Conservation (phyloP, 2,888 invertebrate species). For the Hymenopus coronatus region DNA sequence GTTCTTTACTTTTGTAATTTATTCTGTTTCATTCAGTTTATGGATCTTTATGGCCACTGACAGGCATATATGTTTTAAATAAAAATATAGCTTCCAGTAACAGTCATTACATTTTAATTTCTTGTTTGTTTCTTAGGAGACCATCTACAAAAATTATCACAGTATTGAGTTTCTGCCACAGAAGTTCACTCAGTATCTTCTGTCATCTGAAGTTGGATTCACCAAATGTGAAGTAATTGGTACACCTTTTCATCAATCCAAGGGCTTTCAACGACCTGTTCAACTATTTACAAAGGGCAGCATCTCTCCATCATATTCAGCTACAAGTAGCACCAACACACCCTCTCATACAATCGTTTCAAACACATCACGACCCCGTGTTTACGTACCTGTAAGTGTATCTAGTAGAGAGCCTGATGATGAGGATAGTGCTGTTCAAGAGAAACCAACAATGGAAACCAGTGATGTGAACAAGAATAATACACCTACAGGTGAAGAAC, state of each 20-base stretch:
- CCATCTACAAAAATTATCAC: constrained; percentile 81
- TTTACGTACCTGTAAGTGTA: constrained; percentile 19
- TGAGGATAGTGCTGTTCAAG: background rate
- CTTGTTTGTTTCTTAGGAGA: constrained; percentile 61
- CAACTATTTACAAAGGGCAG: constrained; percentile 43
- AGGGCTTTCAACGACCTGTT: constrained; percentile 85
- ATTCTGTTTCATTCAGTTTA: too few species aligned
- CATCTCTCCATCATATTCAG: constrained; percentile 13
- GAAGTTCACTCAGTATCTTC: constrained; percentile 87
- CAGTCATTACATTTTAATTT: background rate
- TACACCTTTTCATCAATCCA: constrained; percentile 75
- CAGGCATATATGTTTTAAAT: too few species aligned
- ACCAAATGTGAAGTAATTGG: constrained; percentile 84
- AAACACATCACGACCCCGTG: constrained; percentile 3
- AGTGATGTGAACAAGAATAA: background rate
- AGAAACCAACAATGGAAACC: background rate
- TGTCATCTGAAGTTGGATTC: constrained; percentile 89
- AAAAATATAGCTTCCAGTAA: background rate
- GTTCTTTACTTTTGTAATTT: too few species aligned
- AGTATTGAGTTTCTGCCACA: constrained; percentile 86
- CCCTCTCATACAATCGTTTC: constrained; percentile 10
- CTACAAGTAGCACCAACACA: constrained; percentile 4
- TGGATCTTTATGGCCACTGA: too few species aligned
- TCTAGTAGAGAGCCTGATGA: constrained; percentile 21
- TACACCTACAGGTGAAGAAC: background rate